Conservation (phyloP, 2,797 vertebrate genomes). For the Chrosomus eos region DNA sequence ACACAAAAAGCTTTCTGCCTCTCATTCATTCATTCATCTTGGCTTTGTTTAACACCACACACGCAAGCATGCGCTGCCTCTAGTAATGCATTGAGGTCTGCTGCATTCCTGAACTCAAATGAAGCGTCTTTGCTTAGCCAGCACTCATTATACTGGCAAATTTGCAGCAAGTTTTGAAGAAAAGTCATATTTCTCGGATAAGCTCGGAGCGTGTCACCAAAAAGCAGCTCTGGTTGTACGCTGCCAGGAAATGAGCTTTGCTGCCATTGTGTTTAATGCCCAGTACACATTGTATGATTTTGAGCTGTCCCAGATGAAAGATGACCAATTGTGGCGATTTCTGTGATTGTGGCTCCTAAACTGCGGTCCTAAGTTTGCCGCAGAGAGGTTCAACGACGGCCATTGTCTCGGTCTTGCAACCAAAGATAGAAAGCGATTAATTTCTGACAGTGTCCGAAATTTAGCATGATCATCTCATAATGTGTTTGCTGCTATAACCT, state of each 20-base stretch:
- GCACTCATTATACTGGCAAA: slow-evolving; percentile 9
- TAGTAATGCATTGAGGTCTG: background rate
- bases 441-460: too few species aligned
- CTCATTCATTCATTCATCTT: background rate
- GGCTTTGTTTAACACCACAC: slow-evolving; percentile 13
- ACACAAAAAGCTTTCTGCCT: slow-evolving; percentile 22
- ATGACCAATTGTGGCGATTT: background rate
- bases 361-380: background rate
- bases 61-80: background rate
- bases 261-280: background rate
- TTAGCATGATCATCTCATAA: too few species aligned
- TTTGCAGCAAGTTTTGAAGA: slow-evolving; percentile 12
- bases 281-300: background rate
- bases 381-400: background rate
- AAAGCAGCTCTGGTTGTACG: background rate
- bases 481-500: too few species aligned
- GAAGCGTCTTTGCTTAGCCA: slow-evolving; percentile 22
- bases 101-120: background rate
- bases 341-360: background rate
- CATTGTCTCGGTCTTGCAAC: background rate
- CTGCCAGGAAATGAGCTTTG: slow-evolving; percentile 26
- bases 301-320: background rate
- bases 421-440: background rate
- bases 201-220: background rate
- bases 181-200: slow-evolving; percentile 22